Evolutionary conservation across 2,888 invertebrate species (phyloP), one percentile per base, ranked within the genome.

Genomic region (Ormyrus rosae): DNA sequence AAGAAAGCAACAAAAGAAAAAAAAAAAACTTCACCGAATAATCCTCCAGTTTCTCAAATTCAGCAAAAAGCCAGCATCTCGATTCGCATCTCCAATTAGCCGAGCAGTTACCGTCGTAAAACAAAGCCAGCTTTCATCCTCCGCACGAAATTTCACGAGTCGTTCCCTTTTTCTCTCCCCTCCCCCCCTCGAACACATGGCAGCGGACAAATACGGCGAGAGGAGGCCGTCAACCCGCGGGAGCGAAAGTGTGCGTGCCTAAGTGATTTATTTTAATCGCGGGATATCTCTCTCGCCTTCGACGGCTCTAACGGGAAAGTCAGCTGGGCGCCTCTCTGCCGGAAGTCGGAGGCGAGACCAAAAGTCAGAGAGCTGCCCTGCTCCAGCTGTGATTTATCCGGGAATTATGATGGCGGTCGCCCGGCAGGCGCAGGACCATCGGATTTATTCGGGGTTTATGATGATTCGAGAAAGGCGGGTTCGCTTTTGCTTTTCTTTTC

Each of bases 241-340:
- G 13, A 13, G 65, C 74, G 65, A 74, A 74, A 74, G 74, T 58
- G 65, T 9, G 58, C 13, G 61, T 10, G 34, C 34, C 5, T 56
- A 64, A 56, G 58, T 78, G 77, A 78, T 78, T 78, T 71, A 78
- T 78, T 78, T 78, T 71, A 78, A 78, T 78, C 67, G 60, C 58
- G n/a, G 55, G 34, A 11, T 48, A 69, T 61, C 48, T 61, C 53
- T 50, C 34, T 69, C 45, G 61, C 10, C 77, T 63, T 70, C 34
- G 56, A 60, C 75, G 60, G 53, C 11, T n/a, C 50, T 46, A 48
- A 11, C 67, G 75, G 60, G 75, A 75, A 75, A 75, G 67, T 67
- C 9, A 51, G 19, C 19, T 45, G 61, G 34, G 10, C 34, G 63
- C 4, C 5, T 10, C 11, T 10, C n/a, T 55, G 72, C 13, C 73